phyloP scores from a whole-genome alignment of 2,888 invertebrate genomes.

The Ophion costatus region DNA sequence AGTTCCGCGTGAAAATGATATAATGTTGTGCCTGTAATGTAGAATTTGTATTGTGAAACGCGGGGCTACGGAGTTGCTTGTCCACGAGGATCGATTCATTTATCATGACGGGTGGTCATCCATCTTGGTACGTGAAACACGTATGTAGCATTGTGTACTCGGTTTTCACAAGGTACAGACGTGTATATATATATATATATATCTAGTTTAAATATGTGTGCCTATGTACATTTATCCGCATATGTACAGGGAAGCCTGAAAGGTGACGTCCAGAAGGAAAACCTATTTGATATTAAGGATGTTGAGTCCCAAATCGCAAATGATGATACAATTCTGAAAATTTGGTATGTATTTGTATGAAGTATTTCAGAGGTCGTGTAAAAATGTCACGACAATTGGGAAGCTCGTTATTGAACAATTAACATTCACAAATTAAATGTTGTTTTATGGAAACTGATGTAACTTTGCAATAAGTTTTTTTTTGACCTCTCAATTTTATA shows the following conservation, averaged over 20 bases:
- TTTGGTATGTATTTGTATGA: no score
- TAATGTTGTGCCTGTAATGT: constrained; percentile 33
- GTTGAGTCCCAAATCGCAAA: no score
- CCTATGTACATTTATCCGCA: background rate
- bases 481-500: no score
- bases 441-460: no score
- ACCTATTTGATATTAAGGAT: no score
- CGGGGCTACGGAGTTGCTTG: constrained; percentile 17
- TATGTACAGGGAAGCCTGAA: background rate
- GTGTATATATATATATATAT: background rate
- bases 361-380: no score
- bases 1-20: constrained; percentile 61
- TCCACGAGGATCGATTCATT: constrained; percentile 60
- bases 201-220: background rate
- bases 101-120: constrained; percentile 58
- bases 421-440: no score
- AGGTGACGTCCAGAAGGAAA: background rate
- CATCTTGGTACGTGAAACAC: constrained; percentile 54
- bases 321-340: no score
- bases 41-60: constrained; percentile 44
- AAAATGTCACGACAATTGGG: no score
- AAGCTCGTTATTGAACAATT: no score
- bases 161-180: background rate
- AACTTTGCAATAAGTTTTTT: no score
- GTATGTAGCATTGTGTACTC: constrained; percentile 26